Conservation (phyloP, 1,140 invertebrate genomes). For the Zaprionus lachaisei region DNA sequence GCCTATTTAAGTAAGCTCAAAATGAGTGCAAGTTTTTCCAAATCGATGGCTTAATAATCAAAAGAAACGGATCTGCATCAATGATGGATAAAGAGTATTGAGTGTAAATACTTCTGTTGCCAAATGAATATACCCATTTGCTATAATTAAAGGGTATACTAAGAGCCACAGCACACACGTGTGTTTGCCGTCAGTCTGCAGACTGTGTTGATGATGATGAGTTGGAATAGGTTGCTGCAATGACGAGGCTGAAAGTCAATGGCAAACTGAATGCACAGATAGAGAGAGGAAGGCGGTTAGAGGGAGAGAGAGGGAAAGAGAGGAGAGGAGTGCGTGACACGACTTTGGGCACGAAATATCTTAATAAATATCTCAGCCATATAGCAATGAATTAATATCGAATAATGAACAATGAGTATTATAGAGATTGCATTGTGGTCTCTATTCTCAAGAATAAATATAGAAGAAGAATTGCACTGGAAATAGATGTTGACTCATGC, state of each 20-base stretch:
- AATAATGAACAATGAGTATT: not conserved
- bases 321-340: slow-evolving; percentile 55
- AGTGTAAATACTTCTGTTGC: not conserved
- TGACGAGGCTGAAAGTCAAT: slow-evolving; percentile 66
- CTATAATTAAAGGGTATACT: not conserved
- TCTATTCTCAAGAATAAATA: not conserved
- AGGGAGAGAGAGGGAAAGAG: not conserved
- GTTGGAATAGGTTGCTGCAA: slow-evolving; percentile 38
- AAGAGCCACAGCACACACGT: slow-evolving; percentile 28
- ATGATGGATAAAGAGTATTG: too few relatives aligned
- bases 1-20: not conserved
- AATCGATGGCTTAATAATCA: not conserved
- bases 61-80: not conserved
- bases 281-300: slow-evolving; percentile 11
- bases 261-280: slow-evolving; percentile 46
- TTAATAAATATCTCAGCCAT: not conserved
- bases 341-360: not conserved
- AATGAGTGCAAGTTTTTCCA: not conserved
- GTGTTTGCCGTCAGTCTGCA: slow-evolving; percentile 34
- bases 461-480: not conserved
- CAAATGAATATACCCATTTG: not conserved
- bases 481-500: not conserved
- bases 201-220: slow-evolving; percentile 55
- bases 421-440: not conserved
- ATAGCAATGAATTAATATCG: not conserved